Base-by-base conservation (phyloP, 1,140 invertebrate genomes). In the Heliothis subflexa region DNA sequence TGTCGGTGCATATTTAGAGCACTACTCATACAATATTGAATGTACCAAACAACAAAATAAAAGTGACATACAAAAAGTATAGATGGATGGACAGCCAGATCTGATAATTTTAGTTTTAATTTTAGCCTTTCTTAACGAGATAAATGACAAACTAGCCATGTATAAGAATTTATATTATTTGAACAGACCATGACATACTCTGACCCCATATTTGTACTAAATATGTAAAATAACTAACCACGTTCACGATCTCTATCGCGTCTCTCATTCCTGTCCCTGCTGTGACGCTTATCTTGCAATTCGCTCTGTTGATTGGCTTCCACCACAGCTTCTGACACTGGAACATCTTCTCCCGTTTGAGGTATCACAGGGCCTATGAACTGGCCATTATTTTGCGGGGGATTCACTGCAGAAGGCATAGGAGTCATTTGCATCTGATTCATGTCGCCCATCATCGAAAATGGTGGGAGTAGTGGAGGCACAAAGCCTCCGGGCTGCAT, bases 341-440 rank as follows among this genome's bases (percentile, higher is more conserved):
- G 10, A 18, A 14, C 21, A 28, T 14, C 25, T 61, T 28, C 9
- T 25, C 12, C 5, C 21, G 25, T 25, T 61, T 61, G 21, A 28
- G 57, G 57, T 25, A 61, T 33, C 12, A 61, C 61, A 16, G 61
- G 33, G 4, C 61, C 61, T 16, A 64, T 64, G n/a, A 64, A 64
- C 61, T 16, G n/a, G 5, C 25, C 57, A 13, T 12, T 33, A 28
- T 33, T 13, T 14, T 40, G 61, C 28, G 61, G n/a, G 0, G 33
- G 4, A 3, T 40, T 64, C 3, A 10, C 57, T 13, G n/a, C 11
- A n/a, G 12, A 12, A 40, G 9, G 25, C 14, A 45, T 45, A 16
- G 14, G 33, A 28, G 33, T 13, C 45, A 59, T 78, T 59, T 55
- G 62, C 10, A 61, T 61, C 52, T 77, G 62, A 59, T 70, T 78